Evolutionary conservation across 1,140 invertebrate species (phyloP).

Genomic region (Asbolus verrucosus): DNA sequence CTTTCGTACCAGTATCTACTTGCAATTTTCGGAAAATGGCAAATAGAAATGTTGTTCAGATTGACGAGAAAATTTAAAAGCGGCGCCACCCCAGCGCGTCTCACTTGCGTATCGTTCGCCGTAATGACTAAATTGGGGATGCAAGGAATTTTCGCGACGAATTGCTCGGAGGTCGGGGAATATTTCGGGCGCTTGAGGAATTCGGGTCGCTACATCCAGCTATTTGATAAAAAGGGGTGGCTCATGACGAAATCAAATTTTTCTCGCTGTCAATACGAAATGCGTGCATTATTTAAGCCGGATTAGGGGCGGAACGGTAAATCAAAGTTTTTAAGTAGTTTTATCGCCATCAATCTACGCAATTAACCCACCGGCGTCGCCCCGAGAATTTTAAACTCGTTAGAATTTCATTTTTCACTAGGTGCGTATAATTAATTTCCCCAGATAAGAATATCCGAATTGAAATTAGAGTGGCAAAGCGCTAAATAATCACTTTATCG

Average conservation of each 20-base stretch:
- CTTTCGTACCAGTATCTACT: too few relatives aligned
- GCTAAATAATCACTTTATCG: slow-evolving; percentile 34
- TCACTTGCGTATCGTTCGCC: not conserved
- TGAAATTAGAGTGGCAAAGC: slow-evolving; percentile 12
- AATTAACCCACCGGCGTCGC: not conserved
- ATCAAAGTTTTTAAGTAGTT: too few relatives aligned
- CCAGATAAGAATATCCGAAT: not conserved
- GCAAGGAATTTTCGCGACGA: not conserved
- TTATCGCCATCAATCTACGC: not conserved
- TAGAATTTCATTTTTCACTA: not conserved
- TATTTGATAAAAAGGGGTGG: not conserved
- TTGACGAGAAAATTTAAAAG: too few relatives aligned
- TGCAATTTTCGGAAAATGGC: too few relatives aligned
- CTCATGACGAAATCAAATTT: too few relatives aligned
- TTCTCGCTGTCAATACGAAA: too few relatives aligned
- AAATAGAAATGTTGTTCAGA: too few relatives aligned
- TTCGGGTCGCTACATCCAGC: not conserved
- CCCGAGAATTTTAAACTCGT: slow-evolving; percentile 13
- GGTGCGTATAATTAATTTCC: slow-evolving; percentile 25
- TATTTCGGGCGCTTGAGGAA: slow-evolving; percentile 4
- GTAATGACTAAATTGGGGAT: slow-evolving; percentile 6
- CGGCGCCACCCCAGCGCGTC: not conserved
- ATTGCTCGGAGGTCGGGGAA: too few relatives aligned
- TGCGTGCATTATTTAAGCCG: too few relatives aligned
- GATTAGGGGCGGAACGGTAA: not conserved